phyloP scores from a whole-genome alignment of 2,113 vertebrate species.

The Hiodon tergisus region DNA sequence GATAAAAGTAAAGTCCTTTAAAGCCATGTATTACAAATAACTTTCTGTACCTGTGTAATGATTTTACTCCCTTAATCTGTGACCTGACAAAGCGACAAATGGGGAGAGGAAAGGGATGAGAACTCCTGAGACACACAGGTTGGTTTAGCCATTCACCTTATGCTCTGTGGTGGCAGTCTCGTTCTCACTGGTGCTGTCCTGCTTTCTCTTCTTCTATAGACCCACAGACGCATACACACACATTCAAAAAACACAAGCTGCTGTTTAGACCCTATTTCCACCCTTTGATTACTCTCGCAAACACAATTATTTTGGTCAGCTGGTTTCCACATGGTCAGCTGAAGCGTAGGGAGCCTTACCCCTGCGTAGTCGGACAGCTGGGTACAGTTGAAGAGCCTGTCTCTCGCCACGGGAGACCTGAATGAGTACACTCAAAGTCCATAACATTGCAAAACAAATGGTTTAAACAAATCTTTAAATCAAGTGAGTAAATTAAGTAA shows the following conservation, averaged over 20 bases:
- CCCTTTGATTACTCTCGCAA: not conserved
- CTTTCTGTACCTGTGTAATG: not conserved
- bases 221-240: constrained; percentile 22
- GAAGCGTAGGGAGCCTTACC: constrained; percentile 41
- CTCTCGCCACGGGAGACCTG: constrained; percentile 47
- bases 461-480: too few relatives aligned
- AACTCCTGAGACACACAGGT: not conserved
- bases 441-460: not conserved
- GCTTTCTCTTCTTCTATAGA: constrained; percentile 70
- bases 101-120: constrained; percentile 5
- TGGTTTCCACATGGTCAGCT: not conserved
- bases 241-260: constrained; percentile 22
- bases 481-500: too few relatives aligned
- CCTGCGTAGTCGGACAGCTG: constrained; percentile 53
- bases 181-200: constrained; percentile 47
- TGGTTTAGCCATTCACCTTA: constrained; percentile 41
- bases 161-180: constrained; percentile 48
- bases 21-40: too few relatives aligned
- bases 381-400: constrained; percentile 35
- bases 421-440: constrained; percentile 5
- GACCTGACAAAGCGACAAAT: constrained; percentile 8
- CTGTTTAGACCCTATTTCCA: constrained; percentile 7
- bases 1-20: too few relatives aligned
- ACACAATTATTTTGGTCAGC: too few relatives aligned
- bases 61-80: not conserved